These are phyloP conservation scores for Hemichromis elongatus DNA, from an alignment of 2,113 vertebrate genomes.

Conservation along the genomic window DNA sequence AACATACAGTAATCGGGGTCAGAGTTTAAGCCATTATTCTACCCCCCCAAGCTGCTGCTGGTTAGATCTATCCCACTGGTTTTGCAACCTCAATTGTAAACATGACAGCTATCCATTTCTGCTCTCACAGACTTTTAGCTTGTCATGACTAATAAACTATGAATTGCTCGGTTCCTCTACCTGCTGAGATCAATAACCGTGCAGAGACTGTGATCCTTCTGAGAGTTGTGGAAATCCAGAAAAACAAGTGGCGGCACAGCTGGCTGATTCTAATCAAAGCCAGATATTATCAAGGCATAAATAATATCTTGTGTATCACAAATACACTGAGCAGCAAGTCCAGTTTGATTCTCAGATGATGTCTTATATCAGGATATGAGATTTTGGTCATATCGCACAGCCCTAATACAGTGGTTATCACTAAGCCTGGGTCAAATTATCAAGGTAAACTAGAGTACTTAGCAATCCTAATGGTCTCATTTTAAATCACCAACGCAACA, in stretches of 20 bases:
- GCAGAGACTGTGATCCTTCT: neutral
- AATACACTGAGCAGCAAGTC: neutral
- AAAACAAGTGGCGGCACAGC: neutral
- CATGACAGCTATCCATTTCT: neutral
- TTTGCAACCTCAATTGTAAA: neutral
- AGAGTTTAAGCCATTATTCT: neutral
- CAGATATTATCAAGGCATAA: neutral
- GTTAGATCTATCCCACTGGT: neutral
- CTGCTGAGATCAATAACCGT: conserved; percentile 20
- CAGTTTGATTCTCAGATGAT: neutral
- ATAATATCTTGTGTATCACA: neutral
- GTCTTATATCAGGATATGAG: too few relatives aligned
- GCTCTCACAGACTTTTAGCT: neutral
- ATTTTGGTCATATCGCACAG: too few relatives aligned
- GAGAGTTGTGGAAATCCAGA: conserved; percentile 15
- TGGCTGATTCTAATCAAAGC: neutral
- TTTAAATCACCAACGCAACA: neutral
- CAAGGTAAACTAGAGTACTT: neutral
- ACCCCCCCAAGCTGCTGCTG: neutral
- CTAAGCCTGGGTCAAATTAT: rapidly evolving
- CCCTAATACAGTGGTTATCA: neutral
- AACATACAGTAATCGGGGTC: neutral
- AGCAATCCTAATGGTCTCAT: neutral
- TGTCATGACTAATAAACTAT: conserved; percentile 18
- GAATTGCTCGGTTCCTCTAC: conserved; percentile 8